Conservation (phyloP, 2,888 invertebrate species). For the Yponomeuta evonymella region DNA sequence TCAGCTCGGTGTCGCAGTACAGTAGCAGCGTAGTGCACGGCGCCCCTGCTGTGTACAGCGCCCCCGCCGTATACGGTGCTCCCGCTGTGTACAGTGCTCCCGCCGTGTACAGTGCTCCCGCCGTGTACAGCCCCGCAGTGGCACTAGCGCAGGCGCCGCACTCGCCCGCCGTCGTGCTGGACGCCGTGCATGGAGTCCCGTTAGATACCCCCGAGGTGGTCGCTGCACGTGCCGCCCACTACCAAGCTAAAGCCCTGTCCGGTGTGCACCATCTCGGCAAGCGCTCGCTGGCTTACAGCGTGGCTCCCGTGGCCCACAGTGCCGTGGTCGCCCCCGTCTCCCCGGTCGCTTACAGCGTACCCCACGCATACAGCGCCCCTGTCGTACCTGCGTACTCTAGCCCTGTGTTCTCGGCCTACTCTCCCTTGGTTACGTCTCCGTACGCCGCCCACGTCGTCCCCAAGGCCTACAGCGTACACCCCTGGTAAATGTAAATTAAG, state of each 20-base stretch:
- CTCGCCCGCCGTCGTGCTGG: conserved; percentile 62
- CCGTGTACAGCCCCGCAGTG: conserved; percentile 22
- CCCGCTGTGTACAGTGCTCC: conserved; percentile 30
- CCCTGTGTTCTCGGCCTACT: conserved; percentile 35
- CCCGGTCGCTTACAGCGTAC: conserved; percentile 35
- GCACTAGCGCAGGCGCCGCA: conserved; percentile 44
- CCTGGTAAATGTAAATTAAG: conserved; percentile 38
- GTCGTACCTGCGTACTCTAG: conserved; percentile 34
- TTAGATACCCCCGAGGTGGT: conserved; percentile 70
- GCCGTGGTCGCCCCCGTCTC: conserved; percentile 38
- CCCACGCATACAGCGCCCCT: conserved; percentile 34
- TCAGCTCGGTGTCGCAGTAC: conserved; percentile 40
- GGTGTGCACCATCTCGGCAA: conserved; percentile 59
- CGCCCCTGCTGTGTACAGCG: conserved; percentile 32
- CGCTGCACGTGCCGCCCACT: conserved; percentile 64
- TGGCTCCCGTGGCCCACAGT: conserved; percentile 20
- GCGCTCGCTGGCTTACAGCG: conserved; percentile 28
- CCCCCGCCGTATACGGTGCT: conserved; percentile 29
- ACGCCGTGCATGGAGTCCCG: conserved; percentile 62
- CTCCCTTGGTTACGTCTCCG: conserved; percentile 18
- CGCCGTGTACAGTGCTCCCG: conserved; percentile 29
- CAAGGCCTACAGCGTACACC: conserved; percentile 52
- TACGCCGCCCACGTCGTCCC: conserved; percentile 38
- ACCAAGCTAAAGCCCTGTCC: conserved; percentile 61
- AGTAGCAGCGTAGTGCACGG: conserved; percentile 42